Evolutionary conservation across 2,888 invertebrate species (phyloP).

Genomic region (Cabera pusaria): DNA sequence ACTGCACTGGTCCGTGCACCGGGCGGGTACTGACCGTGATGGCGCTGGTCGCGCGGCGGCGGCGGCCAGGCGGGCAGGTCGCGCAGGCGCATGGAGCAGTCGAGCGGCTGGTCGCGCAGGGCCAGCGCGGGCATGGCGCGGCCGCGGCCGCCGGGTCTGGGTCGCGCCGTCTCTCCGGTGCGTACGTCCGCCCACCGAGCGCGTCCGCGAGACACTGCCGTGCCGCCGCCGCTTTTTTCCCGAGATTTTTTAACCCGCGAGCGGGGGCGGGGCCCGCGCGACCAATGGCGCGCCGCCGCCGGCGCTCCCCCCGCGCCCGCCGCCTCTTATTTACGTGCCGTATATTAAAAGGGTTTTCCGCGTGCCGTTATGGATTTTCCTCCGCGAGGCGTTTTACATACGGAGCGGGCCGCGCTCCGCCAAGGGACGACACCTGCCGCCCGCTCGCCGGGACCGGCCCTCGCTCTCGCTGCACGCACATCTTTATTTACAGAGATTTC

Average conservation of each 20-base stretch:
- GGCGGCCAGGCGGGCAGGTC: conserved; percentile 67
- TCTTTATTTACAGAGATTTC: too few relatives aligned
- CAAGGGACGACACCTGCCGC: conserved; percentile 43
- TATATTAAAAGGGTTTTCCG: conserved; percentile 84
- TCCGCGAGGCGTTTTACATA: conserved; percentile 68
- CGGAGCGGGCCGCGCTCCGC: conserved; percentile 35
- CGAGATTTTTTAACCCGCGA: conserved; percentile 61
- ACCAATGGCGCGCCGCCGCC: conserved; percentile 57
- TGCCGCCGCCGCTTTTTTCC: conserved; percentile 66
- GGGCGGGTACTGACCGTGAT: conserved; percentile 61
- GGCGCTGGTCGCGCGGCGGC: conserved; percentile 39
- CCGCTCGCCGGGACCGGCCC: conserved; percentile 16
- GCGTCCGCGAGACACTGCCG: conserved; percentile 76
- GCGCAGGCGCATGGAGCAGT: conserved; percentile 87
- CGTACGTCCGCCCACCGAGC: conserved; percentile 69
- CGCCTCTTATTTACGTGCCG: conserved; percentile 77
- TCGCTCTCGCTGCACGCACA: too few relatives aligned
- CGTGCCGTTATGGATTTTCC: conserved; percentile 82
- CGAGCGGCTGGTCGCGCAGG: conserved; percentile 86
- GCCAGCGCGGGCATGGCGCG: conserved; percentile 87
- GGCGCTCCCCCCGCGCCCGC: conserved; percentile 36
- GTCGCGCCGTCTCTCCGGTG: conserved; percentile 69
- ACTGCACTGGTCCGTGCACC: conserved; percentile 9
- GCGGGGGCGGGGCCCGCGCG: conserved; percentile 70
- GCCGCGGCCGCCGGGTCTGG: conserved; percentile 81